These are phyloP conservation scores for Drosophila barbarae DNA, from an alignment of 2,888 invertebrate species.

Conservation along the genomic window DNA sequence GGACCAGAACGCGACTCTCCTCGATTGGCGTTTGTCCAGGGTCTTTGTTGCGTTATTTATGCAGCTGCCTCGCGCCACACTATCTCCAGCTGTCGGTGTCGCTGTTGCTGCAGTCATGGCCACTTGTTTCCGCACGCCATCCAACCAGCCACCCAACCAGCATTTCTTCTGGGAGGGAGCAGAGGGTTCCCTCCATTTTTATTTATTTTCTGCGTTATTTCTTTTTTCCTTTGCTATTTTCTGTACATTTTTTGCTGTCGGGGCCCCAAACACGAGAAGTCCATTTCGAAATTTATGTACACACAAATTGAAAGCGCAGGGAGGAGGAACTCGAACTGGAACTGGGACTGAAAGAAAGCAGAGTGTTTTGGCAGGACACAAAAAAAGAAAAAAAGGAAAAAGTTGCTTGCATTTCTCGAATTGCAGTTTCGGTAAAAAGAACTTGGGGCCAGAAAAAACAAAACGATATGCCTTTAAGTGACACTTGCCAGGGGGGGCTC, in stretches of 20 bases:
- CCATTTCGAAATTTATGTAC: conserved; percentile 74
- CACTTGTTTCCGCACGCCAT: conserved; percentile 55
- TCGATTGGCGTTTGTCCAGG: conserved; percentile 56
- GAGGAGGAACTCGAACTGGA: conserved; percentile 21
- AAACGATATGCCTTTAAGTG: conserved; percentile 51
- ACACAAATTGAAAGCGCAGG: conserved; percentile 68
- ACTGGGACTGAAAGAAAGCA: conserved; percentile 34
- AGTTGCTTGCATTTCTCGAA: conserved; percentile 58
- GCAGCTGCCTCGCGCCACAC: conserved; percentile 53
- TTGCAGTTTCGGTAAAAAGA: conserved; percentile 39
- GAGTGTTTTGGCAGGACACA: conserved; percentile 29
- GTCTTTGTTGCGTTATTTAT: conserved; percentile 62
- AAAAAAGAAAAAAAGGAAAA: conserved; percentile 19
- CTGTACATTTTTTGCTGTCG: conserved; percentile 38
- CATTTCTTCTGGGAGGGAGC: conserved; percentile 41
- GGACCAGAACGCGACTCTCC: conserved; percentile 45
- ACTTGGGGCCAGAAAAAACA: conserved; percentile 19
- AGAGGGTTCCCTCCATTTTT: conserved; percentile 31
- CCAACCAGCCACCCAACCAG: not conserved
- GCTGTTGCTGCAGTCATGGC: conserved; percentile 42
- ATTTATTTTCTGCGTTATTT: conserved; percentile 24
- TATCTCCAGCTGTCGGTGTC: conserved; percentile 42
- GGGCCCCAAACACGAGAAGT: conserved; percentile 66
- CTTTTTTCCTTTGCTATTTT: conserved; percentile 24
- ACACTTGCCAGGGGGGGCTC: conserved; percentile 43